Conservation (phyloP, 2,797 vertebrate species). For the Dermochelys coriacea region DNA sequence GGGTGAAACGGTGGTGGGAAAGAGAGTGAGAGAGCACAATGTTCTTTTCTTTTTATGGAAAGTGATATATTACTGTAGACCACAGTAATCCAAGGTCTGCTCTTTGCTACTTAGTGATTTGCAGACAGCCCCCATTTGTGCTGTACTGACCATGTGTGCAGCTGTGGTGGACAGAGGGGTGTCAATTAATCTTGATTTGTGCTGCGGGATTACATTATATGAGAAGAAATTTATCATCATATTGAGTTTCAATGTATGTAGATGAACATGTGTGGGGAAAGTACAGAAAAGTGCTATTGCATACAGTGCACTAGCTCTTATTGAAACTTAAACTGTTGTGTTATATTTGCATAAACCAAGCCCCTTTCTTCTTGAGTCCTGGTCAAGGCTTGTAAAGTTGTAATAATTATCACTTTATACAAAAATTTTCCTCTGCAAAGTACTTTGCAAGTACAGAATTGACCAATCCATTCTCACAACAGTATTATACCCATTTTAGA, state of each 20-base stretch:
- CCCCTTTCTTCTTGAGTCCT: neutral
- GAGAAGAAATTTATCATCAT: slow-evolving; percentile 36
- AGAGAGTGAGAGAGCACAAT: slow-evolving; percentile 53
- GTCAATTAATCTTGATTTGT: slow-evolving; percentile 75
- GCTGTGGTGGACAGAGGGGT: slow-evolving; percentile 53
- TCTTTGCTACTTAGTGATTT: slow-evolving; percentile 53
- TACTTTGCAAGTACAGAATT: neutral
- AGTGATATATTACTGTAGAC: slow-evolving; percentile 68
- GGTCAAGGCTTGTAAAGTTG: neutral
- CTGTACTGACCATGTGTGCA: slow-evolving; percentile 58
- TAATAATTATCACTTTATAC: slow-evolving; percentile 37
- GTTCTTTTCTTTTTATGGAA: slow-evolving; percentile 75
- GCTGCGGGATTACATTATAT: slow-evolving; percentile 54
- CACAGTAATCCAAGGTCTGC: slow-evolving; percentile 68
- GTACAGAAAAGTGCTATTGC: neutral
- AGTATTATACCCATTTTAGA: slow-evolving; percentile 39
- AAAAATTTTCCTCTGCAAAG: neutral
- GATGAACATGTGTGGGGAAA: slow-evolving; percentile 40
- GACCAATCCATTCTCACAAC: slow-evolving; percentile 14
- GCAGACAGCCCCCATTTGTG: slow-evolving; percentile 59
- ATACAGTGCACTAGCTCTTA: neutral
- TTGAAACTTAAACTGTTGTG: neutral
- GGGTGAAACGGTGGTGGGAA: slow-evolving; percentile 65
- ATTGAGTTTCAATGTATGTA: slow-evolving; percentile 38
- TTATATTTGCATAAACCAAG: neutral